phyloP scores from a whole-genome alignment of 2,113 vertebrate genomes.

The Perca fluviatilis region DNA sequence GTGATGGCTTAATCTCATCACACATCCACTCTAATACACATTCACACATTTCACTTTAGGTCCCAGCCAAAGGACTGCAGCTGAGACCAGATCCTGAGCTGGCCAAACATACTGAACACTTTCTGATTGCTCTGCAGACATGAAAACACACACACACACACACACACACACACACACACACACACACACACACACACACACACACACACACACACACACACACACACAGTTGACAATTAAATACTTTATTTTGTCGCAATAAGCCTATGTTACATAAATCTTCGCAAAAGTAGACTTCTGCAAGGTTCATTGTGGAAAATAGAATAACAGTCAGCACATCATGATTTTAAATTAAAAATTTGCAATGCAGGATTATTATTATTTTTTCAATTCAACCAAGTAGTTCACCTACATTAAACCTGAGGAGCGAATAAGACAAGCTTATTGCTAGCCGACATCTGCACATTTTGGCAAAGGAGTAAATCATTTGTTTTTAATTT shows the following conservation, averaged over 20 bases:
- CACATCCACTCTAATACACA: slow-evolving; percentile 38
- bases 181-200: not conserved
- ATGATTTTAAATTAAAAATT: not conserved
- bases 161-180: not conserved
- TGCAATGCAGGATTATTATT: not conserved
- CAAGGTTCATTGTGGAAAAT: not conserved
- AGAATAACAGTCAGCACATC: not conserved
- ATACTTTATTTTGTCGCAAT: not conserved
- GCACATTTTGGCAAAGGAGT: slow-evolving; percentile 24
- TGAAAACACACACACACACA: no score
- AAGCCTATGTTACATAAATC: not conserved
- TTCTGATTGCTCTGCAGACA: not conserved
- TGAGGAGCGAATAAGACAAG: slow-evolving; percentile 18
- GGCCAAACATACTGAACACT: not conserved
- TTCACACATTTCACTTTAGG: slow-evolving; percentile 17
- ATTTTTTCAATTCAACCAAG: not conserved
- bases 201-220: not conserved
- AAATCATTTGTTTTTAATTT: slow-evolving; percentile 27
- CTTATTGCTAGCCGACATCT: slow-evolving; percentile 20
- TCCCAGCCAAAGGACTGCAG: slow-evolving; percentile 11
- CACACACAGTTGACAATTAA: not conserved
- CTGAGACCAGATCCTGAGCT: not conserved
- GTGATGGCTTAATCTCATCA: slow-evolving; percentile 57
- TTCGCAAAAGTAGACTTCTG: not conserved
- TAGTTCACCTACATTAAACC: slow-evolving; percentile 1